A percentile compares a stretch with the other conserved stretches of the same genome.
Conservation (phyloP, 2,113 vertebrate species). For the Anhinga anhinga region DNA sequence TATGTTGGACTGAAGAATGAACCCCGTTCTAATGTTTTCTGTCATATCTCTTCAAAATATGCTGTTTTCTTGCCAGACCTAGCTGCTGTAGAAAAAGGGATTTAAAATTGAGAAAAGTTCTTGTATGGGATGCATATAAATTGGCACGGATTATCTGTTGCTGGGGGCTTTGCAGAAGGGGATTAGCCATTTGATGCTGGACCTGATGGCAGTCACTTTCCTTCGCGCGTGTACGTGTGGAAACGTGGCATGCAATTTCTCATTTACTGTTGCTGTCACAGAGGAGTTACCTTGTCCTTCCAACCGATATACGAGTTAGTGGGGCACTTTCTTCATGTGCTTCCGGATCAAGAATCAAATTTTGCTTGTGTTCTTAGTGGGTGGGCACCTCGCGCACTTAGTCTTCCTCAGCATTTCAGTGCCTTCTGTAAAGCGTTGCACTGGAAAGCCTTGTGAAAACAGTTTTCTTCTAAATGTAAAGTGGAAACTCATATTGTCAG, state of each 20-base stretch:
- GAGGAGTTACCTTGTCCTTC: not conserved
- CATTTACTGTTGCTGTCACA: not conserved
- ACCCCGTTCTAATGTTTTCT: not conserved
- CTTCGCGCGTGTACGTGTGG: not conserved
- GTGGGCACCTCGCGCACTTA: not conserved
- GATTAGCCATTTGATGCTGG: not conserved
- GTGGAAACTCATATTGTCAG: not conserved
- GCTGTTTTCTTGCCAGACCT: not conserved
- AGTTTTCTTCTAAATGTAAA: not conserved
- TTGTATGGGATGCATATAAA: not conserved
- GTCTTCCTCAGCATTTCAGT: not conserved
- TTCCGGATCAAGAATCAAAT: not conserved
- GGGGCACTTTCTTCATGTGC: not conserved
- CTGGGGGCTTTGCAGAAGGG: not conserved
- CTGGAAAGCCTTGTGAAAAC: not conserved
- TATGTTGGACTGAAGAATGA: not conserved
- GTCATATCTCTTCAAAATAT: not conserved
- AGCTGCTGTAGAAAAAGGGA: not conserved
- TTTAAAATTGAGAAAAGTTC: not conserved
- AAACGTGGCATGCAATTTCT: not conserved
- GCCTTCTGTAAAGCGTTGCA: not conserved
- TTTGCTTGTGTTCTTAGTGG: not conserved
- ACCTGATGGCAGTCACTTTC: not conserved
- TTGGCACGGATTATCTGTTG: not conserved
- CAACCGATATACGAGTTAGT: fast-evolving